These are phyloP conservation scores for Acinonyx jubatus DNA, from an alignment of 2,113 vertebrate genomes.

Conservation along the genomic window DNA sequence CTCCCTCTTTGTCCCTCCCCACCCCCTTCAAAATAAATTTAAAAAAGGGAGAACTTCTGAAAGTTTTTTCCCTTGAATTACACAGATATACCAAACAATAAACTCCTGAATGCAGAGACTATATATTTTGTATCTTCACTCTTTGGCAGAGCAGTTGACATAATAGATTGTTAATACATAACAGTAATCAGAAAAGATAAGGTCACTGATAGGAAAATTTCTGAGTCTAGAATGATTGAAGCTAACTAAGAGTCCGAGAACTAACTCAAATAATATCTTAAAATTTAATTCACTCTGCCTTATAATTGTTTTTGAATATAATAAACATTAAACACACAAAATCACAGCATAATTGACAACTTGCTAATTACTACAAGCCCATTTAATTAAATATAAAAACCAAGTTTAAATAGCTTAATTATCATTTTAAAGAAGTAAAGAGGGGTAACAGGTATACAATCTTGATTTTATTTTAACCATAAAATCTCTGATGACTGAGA, in stretches of 20 bases:
- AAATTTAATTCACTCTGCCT: background rate
- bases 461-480: conserved; percentile 47
- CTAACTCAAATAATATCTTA: background rate
- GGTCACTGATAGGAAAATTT: background rate
- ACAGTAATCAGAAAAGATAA: background rate
- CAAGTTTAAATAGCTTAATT: conserved; percentile 45
- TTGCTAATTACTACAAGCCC: conserved; percentile 34
- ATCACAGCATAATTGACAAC: background rate
- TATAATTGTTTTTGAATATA: conserved; percentile 18
- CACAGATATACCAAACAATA: background rate
- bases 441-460: conserved; percentile 1
- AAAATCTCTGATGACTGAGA: conserved; percentile 5
- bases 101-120: background rate
- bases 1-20: too few relatives aligned
- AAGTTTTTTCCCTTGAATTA: background rate
- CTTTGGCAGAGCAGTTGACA: background rate
- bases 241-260: background rate
- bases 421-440: conserved; percentile 45
- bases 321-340: conserved; percentile 37
- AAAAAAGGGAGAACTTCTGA: background rate
- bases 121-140: background rate
- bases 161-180: background rate
- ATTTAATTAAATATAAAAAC: conserved; percentile 8
- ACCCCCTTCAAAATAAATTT: background rate
- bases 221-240: background rate